These are phyloP conservation scores for Cyaniris semiargus DNA, from an alignment of 2,888 invertebrate genomes.

Conservation along the genomic window DNA sequence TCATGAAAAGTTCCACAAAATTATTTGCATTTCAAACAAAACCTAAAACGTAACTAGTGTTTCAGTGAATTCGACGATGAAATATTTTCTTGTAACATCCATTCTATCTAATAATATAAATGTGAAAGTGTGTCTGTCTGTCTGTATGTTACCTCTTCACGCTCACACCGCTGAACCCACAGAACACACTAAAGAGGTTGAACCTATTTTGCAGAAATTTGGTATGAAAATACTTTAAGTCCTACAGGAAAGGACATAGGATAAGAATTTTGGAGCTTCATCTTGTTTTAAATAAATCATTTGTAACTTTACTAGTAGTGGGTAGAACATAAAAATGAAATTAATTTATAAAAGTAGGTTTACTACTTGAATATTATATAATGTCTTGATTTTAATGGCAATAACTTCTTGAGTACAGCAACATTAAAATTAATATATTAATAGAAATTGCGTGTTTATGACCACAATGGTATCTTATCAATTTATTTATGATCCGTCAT, in stretches of 20 bases:
- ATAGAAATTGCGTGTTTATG: not conserved
- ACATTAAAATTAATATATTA: not conserved
- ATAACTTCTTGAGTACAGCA: not conserved
- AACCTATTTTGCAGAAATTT: no score
- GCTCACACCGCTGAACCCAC: no score
- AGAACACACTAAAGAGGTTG: no score
- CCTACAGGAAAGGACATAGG: no score
- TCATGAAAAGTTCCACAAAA: not conserved
- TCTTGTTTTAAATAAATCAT: not conserved
- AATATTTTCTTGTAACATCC: not conserved
- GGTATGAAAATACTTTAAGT: no score
- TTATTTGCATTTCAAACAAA: not conserved
- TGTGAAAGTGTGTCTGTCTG: no score
- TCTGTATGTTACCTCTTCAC: not conserved
- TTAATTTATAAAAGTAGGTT: constrained; percentile 4
- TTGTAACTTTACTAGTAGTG: not conserved
- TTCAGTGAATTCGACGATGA: not conserved
- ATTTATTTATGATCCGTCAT: not conserved
- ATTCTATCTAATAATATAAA: no score
- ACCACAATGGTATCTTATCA: not conserved
- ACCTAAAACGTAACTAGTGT: not conserved
- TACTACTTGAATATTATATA: constrained; percentile 1
- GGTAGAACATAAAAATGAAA: not conserved
- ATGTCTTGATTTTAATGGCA: not conserved
- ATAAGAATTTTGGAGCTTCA: not conserved